A percentile compares a stretch with the other conserved stretches of the same genome.
Conservation (phyloP, 2,888 invertebrate species). For the Caenorhabditis sp. region DNA sequence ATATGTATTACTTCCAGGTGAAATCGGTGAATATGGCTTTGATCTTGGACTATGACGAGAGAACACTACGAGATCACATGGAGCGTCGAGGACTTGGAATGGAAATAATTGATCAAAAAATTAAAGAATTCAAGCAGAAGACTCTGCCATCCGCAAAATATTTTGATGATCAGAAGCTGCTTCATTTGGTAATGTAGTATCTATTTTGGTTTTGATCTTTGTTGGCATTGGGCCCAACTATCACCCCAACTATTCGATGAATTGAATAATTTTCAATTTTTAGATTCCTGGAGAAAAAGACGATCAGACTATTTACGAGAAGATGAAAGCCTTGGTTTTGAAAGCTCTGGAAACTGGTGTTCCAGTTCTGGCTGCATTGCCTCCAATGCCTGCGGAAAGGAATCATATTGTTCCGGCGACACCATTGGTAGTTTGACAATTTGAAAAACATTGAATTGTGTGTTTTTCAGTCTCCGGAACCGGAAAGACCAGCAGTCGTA, state of each 20-base stretch:
- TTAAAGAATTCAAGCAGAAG: constrained; percentile 82
- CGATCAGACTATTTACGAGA: constrained; percentile 78
- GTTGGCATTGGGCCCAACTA: no score
- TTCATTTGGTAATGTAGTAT: constrained; percentile 82
- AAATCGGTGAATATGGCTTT: constrained; percentile 82
- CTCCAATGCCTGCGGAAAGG: constrained; percentile 15
- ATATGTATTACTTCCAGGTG: no score
- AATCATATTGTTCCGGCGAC: constrained; percentile 22
- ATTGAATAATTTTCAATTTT: constrained; percentile 17
- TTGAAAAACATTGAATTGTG: no score
- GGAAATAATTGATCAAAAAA: constrained; percentile 74
- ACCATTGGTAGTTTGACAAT: constrained; percentile 34
- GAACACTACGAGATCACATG: constrained; percentile 82
- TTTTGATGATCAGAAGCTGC: constrained; percentile 82
- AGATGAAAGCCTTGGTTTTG: constrained; percentile 77
- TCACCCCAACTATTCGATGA: background rate
- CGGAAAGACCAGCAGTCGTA: background rate
- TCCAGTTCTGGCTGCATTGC: constrained; percentile 41
- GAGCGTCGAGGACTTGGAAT: constrained; percentile 75
- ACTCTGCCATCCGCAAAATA: constrained; percentile 83
- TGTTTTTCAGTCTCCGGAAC: constrained; percentile 23
- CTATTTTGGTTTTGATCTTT: no score
- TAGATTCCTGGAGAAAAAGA: constrained; percentile 83
- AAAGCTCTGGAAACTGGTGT: constrained; percentile 77
- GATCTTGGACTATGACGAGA: constrained; percentile 83